Base-by-base conservation (phyloP, 2,113 vertebrate genomes). In the Pitta sordida region DNA sequence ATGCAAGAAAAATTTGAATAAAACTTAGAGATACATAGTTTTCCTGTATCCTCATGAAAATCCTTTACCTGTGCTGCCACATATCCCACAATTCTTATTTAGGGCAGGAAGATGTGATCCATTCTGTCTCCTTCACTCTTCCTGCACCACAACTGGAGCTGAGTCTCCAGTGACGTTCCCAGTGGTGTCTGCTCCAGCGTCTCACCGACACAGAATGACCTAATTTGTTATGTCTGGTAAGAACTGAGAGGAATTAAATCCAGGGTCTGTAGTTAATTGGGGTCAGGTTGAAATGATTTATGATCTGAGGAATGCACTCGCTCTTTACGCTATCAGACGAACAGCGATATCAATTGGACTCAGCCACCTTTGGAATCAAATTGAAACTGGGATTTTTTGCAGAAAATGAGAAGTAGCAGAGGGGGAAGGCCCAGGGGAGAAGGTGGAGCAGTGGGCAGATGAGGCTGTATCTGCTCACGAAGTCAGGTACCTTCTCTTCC, bases 171-270 rank as follows among this genome's bases (percentile, higher is more conserved):
- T 44, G 86, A 22, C 75, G 46, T 16, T 76, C 71, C n/a, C 63
- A 39, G 77, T 11, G 41, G n/a, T 88, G 92, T 94, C 94, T 95
- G 91, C 96, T 91, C 58, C 82, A 36, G 1, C 12, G 91, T 95
- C 91, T 96, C 93, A 81, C 91, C 86, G 91, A 86, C 94, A 94
- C 70, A 30, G 36, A 87, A 91, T 98, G 96, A 98, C 96, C 95
- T 98, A 67, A 98, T 98, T 97, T 98, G 97, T 98, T 98, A 97
- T 97, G 97, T 96, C 97, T 97, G 96, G 15, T 76, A 53, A 80
- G 96, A 73, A 44, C 9, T 1, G 26, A 83, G 91, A 93, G 96
- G 86, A 94, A 96, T 91, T 36, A 93, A 92, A 97, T 81, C 94
- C 95, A 91, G 90, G 90, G 78, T 76, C 95, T 97, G 95, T 56